These are phyloP conservation scores for Sminthopsis crassicaudata DNA, from an alignment of 2,113 vertebrate species.

Conservation along the genomic window DNA sequence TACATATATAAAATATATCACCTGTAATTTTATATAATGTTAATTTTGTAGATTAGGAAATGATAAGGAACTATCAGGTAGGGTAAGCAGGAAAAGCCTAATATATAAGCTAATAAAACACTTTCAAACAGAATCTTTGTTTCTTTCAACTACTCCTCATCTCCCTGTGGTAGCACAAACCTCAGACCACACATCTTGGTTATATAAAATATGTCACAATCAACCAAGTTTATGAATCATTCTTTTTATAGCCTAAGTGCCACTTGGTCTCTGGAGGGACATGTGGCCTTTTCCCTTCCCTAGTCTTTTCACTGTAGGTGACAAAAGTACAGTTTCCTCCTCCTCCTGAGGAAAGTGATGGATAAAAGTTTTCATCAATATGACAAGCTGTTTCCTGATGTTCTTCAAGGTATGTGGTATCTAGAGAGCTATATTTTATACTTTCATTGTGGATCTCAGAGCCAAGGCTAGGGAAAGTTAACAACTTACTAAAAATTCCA, in stretches of 20 bases:
- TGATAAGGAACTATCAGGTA: background rate
- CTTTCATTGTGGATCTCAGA: background rate
- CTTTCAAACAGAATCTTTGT: background rate
- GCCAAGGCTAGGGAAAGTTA: slow-evolving; percentile 4
- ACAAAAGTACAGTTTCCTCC: slow-evolving; percentile 19
- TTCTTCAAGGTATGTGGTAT: slow-evolving; percentile 55
- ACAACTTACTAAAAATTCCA: slow-evolving; percentile 39
- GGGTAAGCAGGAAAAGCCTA: background rate
- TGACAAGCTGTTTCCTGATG: slow-evolving; percentile 51
- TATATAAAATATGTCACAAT: background rate
- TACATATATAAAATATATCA: no score
- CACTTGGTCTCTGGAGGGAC: background rate
- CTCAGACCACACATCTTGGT: background rate
- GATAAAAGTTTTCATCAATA: slow-evolving; percentile 43
- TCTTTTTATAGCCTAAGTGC: background rate
- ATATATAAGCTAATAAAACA: background rate
- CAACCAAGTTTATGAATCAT: background rate
- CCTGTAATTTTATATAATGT: background rate
- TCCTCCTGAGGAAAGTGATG: fast-evolving
- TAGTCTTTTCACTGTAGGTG: slow-evolving; percentile 34
- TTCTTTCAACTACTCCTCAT: slow-evolving; percentile 16
- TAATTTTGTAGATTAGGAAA: background rate
- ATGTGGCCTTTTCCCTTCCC: background rate
- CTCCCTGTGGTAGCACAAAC: slow-evolving; percentile 30
- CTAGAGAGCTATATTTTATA: background rate